Percentiles rank a stretch among this genome's conserved stretches.
These are phyloP conservation scores for Azemiops feae DNA, from an alignment of 2,113 vertebrate genomes.

Conservation along the genomic window DNA sequence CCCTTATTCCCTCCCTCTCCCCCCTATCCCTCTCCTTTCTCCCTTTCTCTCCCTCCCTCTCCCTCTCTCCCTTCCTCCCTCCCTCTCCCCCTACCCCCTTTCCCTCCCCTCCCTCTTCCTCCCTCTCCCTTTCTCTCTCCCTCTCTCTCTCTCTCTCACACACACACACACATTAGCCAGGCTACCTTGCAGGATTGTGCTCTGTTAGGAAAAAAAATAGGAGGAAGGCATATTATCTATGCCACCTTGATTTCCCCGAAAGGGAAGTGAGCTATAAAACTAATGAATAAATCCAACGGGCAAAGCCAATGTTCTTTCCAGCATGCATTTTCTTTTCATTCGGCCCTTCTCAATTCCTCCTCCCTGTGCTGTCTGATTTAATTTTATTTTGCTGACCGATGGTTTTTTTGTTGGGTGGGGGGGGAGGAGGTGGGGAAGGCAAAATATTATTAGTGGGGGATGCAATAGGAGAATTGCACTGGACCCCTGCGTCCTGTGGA, in stretches of 20 bases:
- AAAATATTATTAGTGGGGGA: not conserved
- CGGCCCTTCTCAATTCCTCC: not conserved
- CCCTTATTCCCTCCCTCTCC: too few species aligned
- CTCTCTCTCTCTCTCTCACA: too few species aligned
- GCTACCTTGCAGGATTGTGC: too few species aligned
- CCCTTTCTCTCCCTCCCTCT: too few species aligned
- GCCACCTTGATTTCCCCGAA: not conserved
- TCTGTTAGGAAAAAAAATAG: not conserved
- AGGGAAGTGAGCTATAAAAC: not conserved
- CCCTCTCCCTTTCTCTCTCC: too few species aligned
- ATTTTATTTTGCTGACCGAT: not conserved
- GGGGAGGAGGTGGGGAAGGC: not conserved
- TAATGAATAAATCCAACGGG: not conserved
- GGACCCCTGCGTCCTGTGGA: not conserved
- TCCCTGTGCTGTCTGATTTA: not conserved
- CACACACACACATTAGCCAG: too few species aligned
- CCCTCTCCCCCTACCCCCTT: too few species aligned
- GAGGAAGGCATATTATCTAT: not conserved
- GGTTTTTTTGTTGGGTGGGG: rapidly evolving
- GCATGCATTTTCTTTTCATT: not conserved
- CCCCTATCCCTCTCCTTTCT: too few species aligned
- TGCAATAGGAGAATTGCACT: not conserved
- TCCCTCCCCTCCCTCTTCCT: too few species aligned
- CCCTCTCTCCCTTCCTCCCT: rapidly evolving
- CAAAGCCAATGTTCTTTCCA: not conserved